Base-by-base conservation (phyloP, 1,140 invertebrate species). In the Euura saliciscinereae region DNA sequence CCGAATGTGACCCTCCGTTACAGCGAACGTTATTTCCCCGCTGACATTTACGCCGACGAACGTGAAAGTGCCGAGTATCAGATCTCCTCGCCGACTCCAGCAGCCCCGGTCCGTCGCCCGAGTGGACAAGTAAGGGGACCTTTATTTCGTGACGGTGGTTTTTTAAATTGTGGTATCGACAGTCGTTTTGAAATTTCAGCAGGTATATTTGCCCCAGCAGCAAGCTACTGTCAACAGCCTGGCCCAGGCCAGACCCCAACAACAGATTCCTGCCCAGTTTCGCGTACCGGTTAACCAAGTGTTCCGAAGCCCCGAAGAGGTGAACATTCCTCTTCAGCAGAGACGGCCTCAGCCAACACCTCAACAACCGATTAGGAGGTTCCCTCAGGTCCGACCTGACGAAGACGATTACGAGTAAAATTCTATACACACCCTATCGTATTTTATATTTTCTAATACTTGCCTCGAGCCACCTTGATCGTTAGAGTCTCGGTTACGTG, bases 1-100 rank as follows among this genome's bases (percentile, higher is more conserved):
- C 94, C 93, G 2, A 97, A 97, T 82, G 92, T 95, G 4, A 93
- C 94, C 2, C 85, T 95, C 59, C 90, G 93, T 78, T 97, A 98
- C 87, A 95, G 95, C 66, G 95, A 98, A 78, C 90, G 96, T 73
- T 95, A 93, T 80, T 94, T 93, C 83, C 93, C 93, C 2, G 89
- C 93, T 65, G 91, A 93, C 76, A 93, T 94, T 72, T 93, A 94
- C 80, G 89, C 91, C 13, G 91, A 93, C 72, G 91, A 92, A 79
- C 89, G 91, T 70, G 92, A 91, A 74, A 89, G 89, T 43, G 89
- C 89, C 65, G 89, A 93, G 44, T 91, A 93, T 70, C 82, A 85
- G 59, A 75, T 78, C 44, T 74, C 77, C 10, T 43, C 76, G 43
- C 8, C 72, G 2, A 71, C 76, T 6, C 80, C 81, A 3, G 71